Percentiles rank a stretch among this genome's conserved stretches.
Conservation (phyloP, 37 sponge, comb jelly and placozoan species). For the Spongilla lacustris region DNA sequence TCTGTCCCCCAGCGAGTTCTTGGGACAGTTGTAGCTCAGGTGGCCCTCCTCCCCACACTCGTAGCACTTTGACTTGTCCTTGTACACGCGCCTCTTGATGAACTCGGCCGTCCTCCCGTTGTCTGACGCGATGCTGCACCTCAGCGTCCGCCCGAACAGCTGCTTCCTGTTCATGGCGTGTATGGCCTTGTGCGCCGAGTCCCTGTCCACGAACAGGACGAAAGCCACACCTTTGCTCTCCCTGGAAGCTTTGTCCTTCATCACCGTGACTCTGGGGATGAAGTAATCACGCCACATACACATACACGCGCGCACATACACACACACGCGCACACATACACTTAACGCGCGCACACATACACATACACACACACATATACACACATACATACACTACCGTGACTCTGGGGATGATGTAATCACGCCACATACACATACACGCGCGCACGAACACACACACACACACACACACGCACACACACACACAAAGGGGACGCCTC, state of each 20-base stretch:
- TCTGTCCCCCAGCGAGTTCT: slow-evolving; percentile 88
- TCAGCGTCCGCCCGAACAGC: slow-evolving; percentile 90
- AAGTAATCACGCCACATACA: no score
- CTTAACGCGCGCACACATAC: neutral
- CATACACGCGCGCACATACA: neutral
- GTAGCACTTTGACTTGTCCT: slow-evolving; percentile 88
- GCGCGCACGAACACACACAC: neutral
- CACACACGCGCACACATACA: neutral
- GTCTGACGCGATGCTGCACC: slow-evolving; percentile 87
- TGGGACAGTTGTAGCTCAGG: slow-evolving; percentile 88
- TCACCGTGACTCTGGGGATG: slow-evolving; percentile 63
- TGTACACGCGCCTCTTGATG: slow-evolving; percentile 81
- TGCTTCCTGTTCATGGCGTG: slow-evolving; percentile 80
- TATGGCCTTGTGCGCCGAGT: slow-evolving; percentile 74
- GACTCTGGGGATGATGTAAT: slow-evolving; percentile 36
- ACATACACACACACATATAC: neutral
- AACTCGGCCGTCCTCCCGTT: slow-evolving; percentile 93
- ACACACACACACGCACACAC: neutral
- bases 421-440: no score
- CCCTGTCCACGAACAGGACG: slow-evolving; percentile 82
- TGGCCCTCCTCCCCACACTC: slow-evolving; percentile 97
- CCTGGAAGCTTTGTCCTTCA: slow-evolving; percentile 74
- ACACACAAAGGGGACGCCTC: slow-evolving; percentile 1
- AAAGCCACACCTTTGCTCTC: slow-evolving; percentile 95
- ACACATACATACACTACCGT: slow-evolving; percentile 50